These are phyloP conservation scores for Erpobdella octoculata DNA, from an alignment of 2,888 invertebrate genomes.

Conservation along the genomic window DNA sequence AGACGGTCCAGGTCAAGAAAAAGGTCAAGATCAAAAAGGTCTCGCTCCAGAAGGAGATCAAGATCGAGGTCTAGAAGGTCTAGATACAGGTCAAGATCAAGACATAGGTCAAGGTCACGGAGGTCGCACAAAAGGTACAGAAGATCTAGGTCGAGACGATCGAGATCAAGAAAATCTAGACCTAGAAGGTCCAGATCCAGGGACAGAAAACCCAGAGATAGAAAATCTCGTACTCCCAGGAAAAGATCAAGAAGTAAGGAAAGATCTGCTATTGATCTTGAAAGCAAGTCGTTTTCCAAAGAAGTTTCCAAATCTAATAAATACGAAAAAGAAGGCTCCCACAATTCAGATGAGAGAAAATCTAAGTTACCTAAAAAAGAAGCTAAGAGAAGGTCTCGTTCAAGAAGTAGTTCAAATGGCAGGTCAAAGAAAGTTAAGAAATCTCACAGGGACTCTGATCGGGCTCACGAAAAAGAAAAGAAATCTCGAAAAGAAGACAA, in stretches of 20 bases:
- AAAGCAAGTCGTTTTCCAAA: background rate
- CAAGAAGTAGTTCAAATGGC: background rate
- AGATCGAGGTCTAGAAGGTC: constrained; percentile 28
- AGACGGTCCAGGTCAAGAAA: constrained; percentile 31
- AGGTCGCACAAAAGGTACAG: constrained; percentile 14
- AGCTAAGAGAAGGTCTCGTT: background rate
- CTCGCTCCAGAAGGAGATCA: constrained; percentile 28
- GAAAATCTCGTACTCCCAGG: constrained; percentile 20
- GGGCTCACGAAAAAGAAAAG: too few species aligned
- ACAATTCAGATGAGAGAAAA: background rate
- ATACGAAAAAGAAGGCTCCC: background rate
- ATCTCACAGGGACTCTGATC: background rate
- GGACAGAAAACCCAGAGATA: background rate
- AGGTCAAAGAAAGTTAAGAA: constrained; percentile 1
- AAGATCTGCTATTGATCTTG: background rate
- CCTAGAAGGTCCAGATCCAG: constrained; percentile 27
- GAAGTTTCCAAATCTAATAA: constrained; percentile 3
- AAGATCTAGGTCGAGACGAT: constrained; percentile 30
- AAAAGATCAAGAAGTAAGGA: constrained; percentile 18
- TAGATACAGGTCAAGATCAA: constrained; percentile 20
- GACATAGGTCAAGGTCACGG: constrained; percentile 25
- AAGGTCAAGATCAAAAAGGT: constrained; percentile 29
- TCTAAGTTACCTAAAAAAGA: constrained; percentile 9
- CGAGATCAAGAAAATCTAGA: constrained; percentile 24
- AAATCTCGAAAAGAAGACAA: background rate